Evolutionary conservation across 2,888 invertebrate genomes (phyloP), one percentile per base, ranked within the genome.

Genomic region (Macrophya alboannulata): DNA sequence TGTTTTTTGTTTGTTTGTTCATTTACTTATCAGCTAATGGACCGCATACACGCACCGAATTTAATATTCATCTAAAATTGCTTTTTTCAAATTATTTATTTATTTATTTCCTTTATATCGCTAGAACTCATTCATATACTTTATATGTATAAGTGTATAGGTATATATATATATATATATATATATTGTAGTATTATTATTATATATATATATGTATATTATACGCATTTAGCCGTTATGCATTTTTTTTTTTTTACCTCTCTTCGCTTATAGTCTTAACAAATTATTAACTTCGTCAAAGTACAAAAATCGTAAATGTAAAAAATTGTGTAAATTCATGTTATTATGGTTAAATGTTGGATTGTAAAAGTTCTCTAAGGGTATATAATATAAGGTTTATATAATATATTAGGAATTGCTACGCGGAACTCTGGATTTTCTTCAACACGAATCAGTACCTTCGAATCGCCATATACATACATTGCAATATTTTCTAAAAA

Each of bases 231-330:
- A 77, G 87, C 86, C 84, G 86, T 88, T 81, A 59, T 62, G 59
- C 55, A n/a, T 55, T 21, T 43, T 40, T 81, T 55, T 55, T 21
- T 43, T 40, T 81, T 43, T 25, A 81, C 62, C 59, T 85, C 43
- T 17, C 62, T 59, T 62, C 40, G 59, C 59, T 62, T 40, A 51
- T 31, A 77, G 31, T 81, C 81, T 81, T 81, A 59, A 62, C n/a
- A 81, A 81, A 81, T 62, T 81, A 81, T 87, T 87, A 55, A 87
- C 86, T 88, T 87, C 87, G 84, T 89, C 87, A 86, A 89, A 87
- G 90, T 91, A 91, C 88, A 91, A 91, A 91, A 91, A 85, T 89
- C 86, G 88, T 90, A 89, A 90, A 89, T 88, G 89, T 90, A 91
- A 90, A 91, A 91, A 91, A 89, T 87, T 84, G 88, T 91, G 90